Base-by-base conservation (phyloP, 2,888 invertebrate species). In the Noctuana brunneofusca region DNA sequence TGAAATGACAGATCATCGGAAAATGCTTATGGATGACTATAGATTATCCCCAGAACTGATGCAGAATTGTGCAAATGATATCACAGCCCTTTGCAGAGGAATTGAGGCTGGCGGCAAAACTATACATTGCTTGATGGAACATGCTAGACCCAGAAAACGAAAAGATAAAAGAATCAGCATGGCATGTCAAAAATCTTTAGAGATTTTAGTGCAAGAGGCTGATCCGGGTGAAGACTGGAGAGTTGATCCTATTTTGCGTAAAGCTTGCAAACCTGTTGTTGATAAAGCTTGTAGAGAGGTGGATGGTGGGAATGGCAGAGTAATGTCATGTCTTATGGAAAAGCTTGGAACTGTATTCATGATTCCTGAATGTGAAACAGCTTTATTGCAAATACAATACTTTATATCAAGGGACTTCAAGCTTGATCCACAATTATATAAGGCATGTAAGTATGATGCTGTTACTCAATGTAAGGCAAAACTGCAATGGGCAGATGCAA, bases 181-280 rank as follows among this genome's bases (percentile, higher is more conserved):
- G 16, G 87, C 92, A 55, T 98, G 97, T 75, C 94, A 95, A 79
- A 93, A 95, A 78, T 96, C 97, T 57, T 83, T 99, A 65, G 96
- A 97, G 84, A 89, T 92, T 38, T 86, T 99, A 48, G 92, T 99
- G 2, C 96, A 96, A 86, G 95, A 97, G 74, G 95, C 97, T 4
- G 98, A 99, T 84, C 96, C 95, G n/a, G 98, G 96, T 0, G 97
- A 97, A 86, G 97, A 99, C 86, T 98, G 98, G 96, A 94, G 97
- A 71, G 97, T 99, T 0, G 99, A 99, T 89, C 97, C 97, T 0
- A 95, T 97, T 43, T 87, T 99, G 56, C 93, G 96, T 55, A 95
- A 96, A 79, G 96, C 97, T 0, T 99, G 99, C 79, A 94, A 95
- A 73, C 94, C 95, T 1, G 97, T 98, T 6, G 97, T 97, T 0